Conservation (phyloP, 2,888 invertebrate genomes). For the Sylvicola fuscatus region DNA sequence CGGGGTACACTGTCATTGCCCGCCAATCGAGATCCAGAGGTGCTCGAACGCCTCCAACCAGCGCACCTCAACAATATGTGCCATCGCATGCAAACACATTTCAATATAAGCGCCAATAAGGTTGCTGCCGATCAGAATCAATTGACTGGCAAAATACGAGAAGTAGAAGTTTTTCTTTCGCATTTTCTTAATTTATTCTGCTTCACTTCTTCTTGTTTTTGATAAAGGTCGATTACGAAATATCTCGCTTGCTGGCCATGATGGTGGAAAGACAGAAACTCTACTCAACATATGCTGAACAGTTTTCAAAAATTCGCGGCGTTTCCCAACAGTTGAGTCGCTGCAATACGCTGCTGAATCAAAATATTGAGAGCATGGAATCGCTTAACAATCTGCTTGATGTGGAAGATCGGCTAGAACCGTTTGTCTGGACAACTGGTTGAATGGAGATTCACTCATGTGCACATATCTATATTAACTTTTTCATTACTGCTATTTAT, state of each 20-base stretch:
- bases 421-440: constrained; percentile 76
- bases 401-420: constrained; percentile 61
- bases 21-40: constrained; percentile 68
- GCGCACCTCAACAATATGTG: constrained; percentile 53
- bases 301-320: constrained; percentile 62
- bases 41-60: constrained; percentile 47
- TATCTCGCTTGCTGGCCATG: constrained; percentile 42
- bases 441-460: constrained; percentile 7
- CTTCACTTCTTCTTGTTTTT: not conserved
- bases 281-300: constrained; percentile 70
- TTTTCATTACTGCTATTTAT: too few relatives aligned
- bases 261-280: constrained; percentile 65
- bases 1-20: constrained; percentile 69
- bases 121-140: constrained; percentile 61
- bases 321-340: constrained; percentile 63
- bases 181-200: constrained; percentile 1
- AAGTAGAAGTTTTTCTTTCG: constrained; percentile 28
- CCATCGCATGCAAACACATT: constrained; percentile 62
- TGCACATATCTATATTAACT: too few relatives aligned
- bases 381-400: constrained; percentile 66
- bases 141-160: constrained; percentile 51
- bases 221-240: constrained; percentile 41
- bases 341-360: constrained; percentile 62
- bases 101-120: constrained; percentile 62
- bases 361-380: constrained; percentile 70